Evolutionary conservation across 1,140 invertebrate genomes (phyloP), one percentile per base, ranked within the genome.

Genomic region (Nephotettix cincticeps): DNA sequence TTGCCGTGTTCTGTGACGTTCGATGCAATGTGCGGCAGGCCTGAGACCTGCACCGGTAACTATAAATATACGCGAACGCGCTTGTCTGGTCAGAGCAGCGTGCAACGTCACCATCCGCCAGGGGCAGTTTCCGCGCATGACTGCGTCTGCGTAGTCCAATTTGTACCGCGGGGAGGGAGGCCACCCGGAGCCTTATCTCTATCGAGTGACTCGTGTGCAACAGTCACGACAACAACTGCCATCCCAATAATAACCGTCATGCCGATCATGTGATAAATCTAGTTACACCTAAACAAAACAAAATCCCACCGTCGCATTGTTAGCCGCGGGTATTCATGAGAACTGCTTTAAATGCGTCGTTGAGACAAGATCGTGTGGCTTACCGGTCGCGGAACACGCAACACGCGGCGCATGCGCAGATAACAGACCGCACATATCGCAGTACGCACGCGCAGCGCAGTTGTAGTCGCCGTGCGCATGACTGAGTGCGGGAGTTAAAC

Each of bases 241-340:
- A 51, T 51, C 4, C 47, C 47, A 51, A 51, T 51, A 51, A 51
- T 51, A 51, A 51, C 47, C 47, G 47, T 51, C 47, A 51, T 51
- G 47, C 47, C n/a, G 47, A 51, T 51, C 47, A 6, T 4, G 21
- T 6, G 47, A 51, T 51, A 51, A 51, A 51, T 51, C 47, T 51
- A 51, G 47, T 51, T 51, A 51, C 47, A 51, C 47, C 47, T 51
- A 51, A 51, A 51, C 47, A 51, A 51, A 51, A 51, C 47, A 51
- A 51, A 51, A 51, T 51, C 47, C 47, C 6, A 51, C 47, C 47
- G 47, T 51, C 21, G 47, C 47, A 51, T 51, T 51, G 47, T 51
- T 51, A 51, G 47, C 47, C 47, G 6, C 14, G 47, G 47, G 47
- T 51, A 51, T 51, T 51, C 47, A 51, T 51, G 47, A 51, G 47